Base-by-base conservation (phyloP, 2,888 invertebrate genomes). In the Eupithecia insigniata region DNA sequence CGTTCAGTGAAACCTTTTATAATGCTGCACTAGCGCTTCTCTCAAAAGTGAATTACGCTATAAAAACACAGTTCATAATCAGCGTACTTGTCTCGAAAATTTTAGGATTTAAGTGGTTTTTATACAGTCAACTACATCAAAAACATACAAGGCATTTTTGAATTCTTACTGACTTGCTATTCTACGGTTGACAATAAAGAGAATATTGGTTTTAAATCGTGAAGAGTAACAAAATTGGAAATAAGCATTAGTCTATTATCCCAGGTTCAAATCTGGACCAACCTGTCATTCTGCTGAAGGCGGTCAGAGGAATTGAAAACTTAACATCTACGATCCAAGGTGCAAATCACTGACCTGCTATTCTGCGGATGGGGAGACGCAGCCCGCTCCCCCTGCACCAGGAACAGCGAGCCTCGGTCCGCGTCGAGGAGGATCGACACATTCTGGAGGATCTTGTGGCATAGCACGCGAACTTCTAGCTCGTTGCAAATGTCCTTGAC, bases 401-500 rank as follows among this genome's bases (percentile, higher is more conserved):
- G 95, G 93, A 99, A 99, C 84, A 99, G 93, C 34, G 99, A 99
- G 67, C 98, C 98, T 67, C 98, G 95, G 90, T 99, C 99, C 18
- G 98, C 98, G 86, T 98, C 97, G 81, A 99, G 95, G 61, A 99
- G 95, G 83, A 97, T 98, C 85, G 98, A 98, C 73, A 99, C 99
- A 90, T 99, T 99, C 91, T 98, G 98, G 72, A 98, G 96, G 87
- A 99, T 99, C 95, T 99, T 99, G 95, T 99, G 98, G 89, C 99
- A 99, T 80, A 99, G 93, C 60, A 98, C 98, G 81, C 98, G 96
- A 70, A 99, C 97, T 89, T 99, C 99, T 85, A 99, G 94, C 92
- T 99, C 99, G 92, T 99, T 98, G 92, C 98, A 98, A 86, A 99
- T 99, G 92, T 99, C 99, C 93, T 98, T 97, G 76, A 97, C 97